Percentiles rank a stretch among this genome's conserved stretches.
Conservation (phyloP, 2,797 vertebrate species). For the Astyanax mexicanus region DNA sequence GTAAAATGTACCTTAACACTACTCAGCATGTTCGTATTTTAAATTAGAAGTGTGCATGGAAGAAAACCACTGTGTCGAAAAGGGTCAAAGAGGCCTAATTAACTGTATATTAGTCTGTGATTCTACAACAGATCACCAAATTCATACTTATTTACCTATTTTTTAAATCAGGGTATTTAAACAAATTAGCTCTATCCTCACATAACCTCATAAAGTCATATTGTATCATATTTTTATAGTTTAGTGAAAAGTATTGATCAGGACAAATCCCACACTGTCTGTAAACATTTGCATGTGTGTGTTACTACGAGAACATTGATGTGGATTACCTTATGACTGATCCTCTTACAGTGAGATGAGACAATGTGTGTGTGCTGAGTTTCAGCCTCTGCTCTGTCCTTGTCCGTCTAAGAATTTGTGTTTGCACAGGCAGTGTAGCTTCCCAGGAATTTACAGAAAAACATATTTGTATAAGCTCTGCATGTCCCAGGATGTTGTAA, state of each 20-base stretch:
- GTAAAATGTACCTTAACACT: too few species aligned
- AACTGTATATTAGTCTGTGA: too few species aligned
- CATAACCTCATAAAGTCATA: background rate
- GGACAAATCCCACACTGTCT: background rate
- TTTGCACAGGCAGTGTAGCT: background rate
- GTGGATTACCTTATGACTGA: slow-evolving; percentile 52
- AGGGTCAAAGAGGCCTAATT: background rate
- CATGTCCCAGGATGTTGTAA: background rate
- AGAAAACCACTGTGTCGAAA: background rate
- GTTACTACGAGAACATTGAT: slow-evolving; percentile 18
- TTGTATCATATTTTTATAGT: too few species aligned
- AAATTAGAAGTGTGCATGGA: background rate
- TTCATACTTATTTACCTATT: too few species aligned
- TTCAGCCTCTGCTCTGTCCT: background rate
- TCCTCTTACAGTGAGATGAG: slow-evolving; percentile 46
- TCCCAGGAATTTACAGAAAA: background rate
- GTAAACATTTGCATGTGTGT: too few species aligned
- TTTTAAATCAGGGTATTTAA: background rate
- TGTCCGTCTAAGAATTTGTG: background rate
- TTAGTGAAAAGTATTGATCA: background rate
- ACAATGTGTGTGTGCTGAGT: slow-evolving; percentile 2
- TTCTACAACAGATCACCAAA: too few species aligned
- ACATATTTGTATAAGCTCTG: too few species aligned
- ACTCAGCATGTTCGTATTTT: background rate
- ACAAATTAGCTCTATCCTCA: background rate